Conservation (phyloP, 2,113 vertebrate species). For the Trochalopteron elliotii region DNA sequence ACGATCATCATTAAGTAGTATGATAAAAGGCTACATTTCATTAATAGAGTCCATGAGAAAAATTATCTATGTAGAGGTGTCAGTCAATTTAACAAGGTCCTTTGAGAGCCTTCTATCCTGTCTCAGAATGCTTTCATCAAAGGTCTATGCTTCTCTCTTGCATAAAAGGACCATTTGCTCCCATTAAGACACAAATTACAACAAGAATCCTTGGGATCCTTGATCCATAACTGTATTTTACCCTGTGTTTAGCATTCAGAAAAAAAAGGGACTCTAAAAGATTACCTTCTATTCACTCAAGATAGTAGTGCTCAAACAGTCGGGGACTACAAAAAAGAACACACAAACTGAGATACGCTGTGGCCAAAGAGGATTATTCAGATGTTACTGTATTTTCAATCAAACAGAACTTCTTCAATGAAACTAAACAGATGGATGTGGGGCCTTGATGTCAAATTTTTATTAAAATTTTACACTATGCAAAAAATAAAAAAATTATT, state of each 20-base stretch:
- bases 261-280: slow-evolving; percentile 24
- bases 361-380: slow-evolving; percentile 60
- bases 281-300: slow-evolving; percentile 2
- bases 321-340: slow-evolving; percentile 2
- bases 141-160: neutral
- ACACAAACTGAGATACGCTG: slow-evolving; percentile 60
- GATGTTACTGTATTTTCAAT: slow-evolving; percentile 42
- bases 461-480: slow-evolving; percentile 79
- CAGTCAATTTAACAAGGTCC: slow-evolving; percentile 8
- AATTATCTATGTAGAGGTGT: slow-evolving; percentile 14
- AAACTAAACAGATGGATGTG: slow-evolving; percentile 65
- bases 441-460: slow-evolving; percentile 66
- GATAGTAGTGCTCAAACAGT: slow-evolving; percentile 20
- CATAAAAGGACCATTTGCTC: slow-evolving; percentile 23
- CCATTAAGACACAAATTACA: slow-evolving; percentile 53
- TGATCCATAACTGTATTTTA: slow-evolving; percentile 46
- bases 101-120: slow-evolving; percentile 15
- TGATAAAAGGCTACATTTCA: slow-evolving; percentile 64
- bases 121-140: neutral
- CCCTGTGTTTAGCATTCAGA: slow-evolving; percentile 51
- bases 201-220: slow-evolving; percentile 39
- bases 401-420: slow-evolving; percentile 63
- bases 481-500: slow-evolving; percentile 80
- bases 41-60: slow-evolving; percentile 62
- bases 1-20: slow-evolving; percentile 56